Base-by-base conservation (phyloP, 2,113 vertebrate species). In the Ceyx melanurus region DNA sequence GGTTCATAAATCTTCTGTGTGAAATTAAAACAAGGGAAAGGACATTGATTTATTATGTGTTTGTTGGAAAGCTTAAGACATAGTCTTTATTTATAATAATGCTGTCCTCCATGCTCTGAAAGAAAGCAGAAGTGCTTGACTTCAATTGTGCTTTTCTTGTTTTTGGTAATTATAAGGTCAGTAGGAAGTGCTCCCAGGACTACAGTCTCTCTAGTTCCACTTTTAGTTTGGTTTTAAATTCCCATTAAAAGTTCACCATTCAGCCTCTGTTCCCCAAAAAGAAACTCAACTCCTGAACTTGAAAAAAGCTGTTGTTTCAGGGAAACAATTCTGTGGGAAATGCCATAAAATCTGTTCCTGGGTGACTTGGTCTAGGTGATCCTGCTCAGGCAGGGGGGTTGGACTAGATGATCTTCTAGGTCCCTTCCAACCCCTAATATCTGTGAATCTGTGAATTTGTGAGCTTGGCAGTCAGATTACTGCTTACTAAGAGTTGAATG, bases 1-100 rank as follows among this genome's bases (percentile, higher is more conserved):
- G 92, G 88, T 92, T 88, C 91, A 94, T 95, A 93, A 94, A 96
- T 96, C 93, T 96, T 96, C 50, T 88, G 82, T 80, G 79, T 89
- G 85, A 95, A 95, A 95, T 96, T 96, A 97, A 95, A 96, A 96
- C 89, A 92, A 91, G 66, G 70, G 67, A 72, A 89, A 88, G n/a
- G 89, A 92, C 89, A 76, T 75, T 94, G 92, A 96, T 97, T 94
- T 96, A 96, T 96, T 96, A 20, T 42, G 53, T 91, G 65, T 82
- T 94, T 90, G 79, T 68, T 76, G 90, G 85, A 93, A 86, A 87
- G 89, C 89, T 91, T 86, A 74, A 87, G 75, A 71, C 60, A 88
- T 91, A 70, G 76, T 88, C 79, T 92, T 94, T 86, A 82, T 71
- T 88, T 89, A 48, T 87, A 89, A 90, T 84, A 90, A 90, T 9